Conservation (phyloP, 2,113 vertebrate species). For the Ascaphus truei region DNA sequence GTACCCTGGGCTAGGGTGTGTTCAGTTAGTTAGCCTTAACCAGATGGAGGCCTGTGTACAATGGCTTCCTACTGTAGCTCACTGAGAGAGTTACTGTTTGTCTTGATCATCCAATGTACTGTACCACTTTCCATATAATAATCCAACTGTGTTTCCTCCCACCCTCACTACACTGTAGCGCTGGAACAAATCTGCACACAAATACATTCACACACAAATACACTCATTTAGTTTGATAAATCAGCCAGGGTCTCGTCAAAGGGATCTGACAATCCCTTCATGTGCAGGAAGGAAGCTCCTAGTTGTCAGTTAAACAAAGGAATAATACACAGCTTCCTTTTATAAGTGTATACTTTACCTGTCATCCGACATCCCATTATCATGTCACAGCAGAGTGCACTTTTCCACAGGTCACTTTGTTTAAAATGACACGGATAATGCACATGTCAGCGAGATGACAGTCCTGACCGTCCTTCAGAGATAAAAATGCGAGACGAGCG, state of each 20-base stretch:
- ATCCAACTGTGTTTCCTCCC: neutral
- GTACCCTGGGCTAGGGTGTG: neutral
- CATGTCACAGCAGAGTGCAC: constrained; percentile 72
- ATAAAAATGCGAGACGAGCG: constrained; percentile 64
- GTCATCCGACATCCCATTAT: constrained; percentile 85
- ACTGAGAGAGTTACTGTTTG: too few relatives aligned
- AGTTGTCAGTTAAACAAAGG: constrained; percentile 73
- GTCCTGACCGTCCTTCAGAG: constrained; percentile 76
- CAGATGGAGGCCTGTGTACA: neutral
- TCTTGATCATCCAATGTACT: neutral
- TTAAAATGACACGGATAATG: constrained; percentile 83
- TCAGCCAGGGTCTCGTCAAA: constrained; percentile 40
- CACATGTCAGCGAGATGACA: constrained; percentile 79
- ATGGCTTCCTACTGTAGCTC: too few relatives aligned
- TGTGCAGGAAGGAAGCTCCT: constrained; percentile 57
- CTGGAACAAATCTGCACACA: neutral
- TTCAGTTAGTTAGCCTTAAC: neutral
- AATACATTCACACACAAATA: constrained; percentile 3
- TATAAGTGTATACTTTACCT: constrained; percentile 70
- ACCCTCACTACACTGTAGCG: neutral
- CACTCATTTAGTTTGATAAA: constrained; percentile 33
- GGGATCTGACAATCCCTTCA: constrained; percentile 55
- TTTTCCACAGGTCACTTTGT: constrained; percentile 86
- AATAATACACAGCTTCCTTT: constrained; percentile 62
- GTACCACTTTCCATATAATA: constrained; percentile 2